Conservation (phyloP, 2,888 invertebrate species). For the Chromoteleia sp. region DNA sequence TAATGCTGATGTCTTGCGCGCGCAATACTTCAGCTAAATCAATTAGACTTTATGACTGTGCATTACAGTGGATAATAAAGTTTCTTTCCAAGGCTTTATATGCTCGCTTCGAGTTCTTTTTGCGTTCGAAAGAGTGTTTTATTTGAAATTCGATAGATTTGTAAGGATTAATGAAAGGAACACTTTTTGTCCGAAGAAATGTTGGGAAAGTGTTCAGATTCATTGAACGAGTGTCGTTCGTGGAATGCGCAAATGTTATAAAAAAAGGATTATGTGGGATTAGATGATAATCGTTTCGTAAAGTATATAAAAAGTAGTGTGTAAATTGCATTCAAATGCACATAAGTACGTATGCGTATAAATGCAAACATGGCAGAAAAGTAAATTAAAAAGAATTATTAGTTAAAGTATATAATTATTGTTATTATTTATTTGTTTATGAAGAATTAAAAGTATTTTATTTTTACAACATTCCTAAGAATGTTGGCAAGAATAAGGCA, state of each 20-base stretch:
- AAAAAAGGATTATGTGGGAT: no score
- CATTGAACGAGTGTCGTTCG: constrained; percentile 16
- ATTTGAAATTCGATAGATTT: constrained; percentile 53
- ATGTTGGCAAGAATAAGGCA: no score
- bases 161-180: constrained; percentile 31
- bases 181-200: constrained; percentile 2
- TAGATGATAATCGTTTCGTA: no score
- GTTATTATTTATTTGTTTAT: no score
- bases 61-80: constrained; percentile 42
- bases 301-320: no score
- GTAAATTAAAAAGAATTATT: no score
- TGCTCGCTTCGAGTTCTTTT: constrained; percentile 9
- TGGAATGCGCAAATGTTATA: constrained; percentile 1
- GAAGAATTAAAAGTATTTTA: no score
- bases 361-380: no score
- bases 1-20: constrained; percentile 42
- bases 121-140: constrained; percentile 40
- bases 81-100: constrained; percentile 35
- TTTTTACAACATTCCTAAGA: no score
- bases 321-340: no score
- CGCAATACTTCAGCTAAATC: constrained; percentile 50
- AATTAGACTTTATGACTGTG: constrained; percentile 61
- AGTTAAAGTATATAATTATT: no score
- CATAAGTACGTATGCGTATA: no score
- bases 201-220: constrained; percentile 18